These are phyloP conservation scores for Nasonia longicornis DNA, from an alignment of 1,140 invertebrate species.

Conservation along the genomic window DNA sequence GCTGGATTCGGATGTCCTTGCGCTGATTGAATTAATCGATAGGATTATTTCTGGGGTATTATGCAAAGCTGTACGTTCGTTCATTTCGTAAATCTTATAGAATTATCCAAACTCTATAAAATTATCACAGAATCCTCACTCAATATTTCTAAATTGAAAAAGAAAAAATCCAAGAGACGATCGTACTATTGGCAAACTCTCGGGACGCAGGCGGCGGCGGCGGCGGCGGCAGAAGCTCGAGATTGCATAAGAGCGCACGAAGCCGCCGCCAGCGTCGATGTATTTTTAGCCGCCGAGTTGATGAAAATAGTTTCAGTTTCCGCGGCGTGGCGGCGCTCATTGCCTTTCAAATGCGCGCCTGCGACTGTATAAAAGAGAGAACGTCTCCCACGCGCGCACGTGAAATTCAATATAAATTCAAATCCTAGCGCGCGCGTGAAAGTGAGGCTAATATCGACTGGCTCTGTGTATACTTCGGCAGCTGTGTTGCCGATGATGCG, in stretches of 20 bases:
- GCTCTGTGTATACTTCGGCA: not conserved
- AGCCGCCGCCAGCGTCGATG: not conserved
- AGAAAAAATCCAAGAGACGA: not conserved
- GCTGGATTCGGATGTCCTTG: not conserved
- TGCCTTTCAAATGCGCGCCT: slow-evolving; percentile 39
- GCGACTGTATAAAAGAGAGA: slow-evolving; percentile 8
- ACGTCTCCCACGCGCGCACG: not conserved
- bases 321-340: slow-evolving; percentile 24
- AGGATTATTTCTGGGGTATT: not conserved
- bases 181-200: slow-evolving; percentile 30
- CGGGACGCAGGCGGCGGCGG: not conserved
- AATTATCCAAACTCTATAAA: too few relatives aligned
- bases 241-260: slow-evolving; percentile 21
- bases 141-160: not conserved
- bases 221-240: not conserved
- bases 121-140: too few relatives aligned
- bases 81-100: too few relatives aligned
- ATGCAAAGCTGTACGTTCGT: too few relatives aligned
- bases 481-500: not conserved
- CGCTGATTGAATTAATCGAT: not conserved
- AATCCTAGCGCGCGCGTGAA: slow-evolving; percentile 14
- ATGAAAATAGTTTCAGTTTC: slow-evolving; percentile 43
- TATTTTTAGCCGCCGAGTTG: slow-evolving; percentile 31
- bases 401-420: slow-evolving; percentile 40
- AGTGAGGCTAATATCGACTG: not conserved